Percentiles rank a stretch among this genome's conserved stretches.
Evolutionary conservation across 2,113 vertebrate genomes (phyloP).

Genomic region (Leptocoma aspasia): DNA sequence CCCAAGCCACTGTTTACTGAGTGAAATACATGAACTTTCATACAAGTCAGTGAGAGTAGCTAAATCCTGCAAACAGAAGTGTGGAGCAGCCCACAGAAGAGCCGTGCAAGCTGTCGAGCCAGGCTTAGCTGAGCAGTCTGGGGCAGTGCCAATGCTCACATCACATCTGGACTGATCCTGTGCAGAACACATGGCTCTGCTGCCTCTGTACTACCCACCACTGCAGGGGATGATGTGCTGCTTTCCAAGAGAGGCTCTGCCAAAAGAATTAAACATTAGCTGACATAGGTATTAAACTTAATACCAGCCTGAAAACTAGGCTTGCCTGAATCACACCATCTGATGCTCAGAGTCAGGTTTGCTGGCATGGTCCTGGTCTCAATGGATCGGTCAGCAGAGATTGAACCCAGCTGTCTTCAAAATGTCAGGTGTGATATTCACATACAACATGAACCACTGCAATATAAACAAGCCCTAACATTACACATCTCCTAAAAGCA

Average conservation of each 20-base stretch:
- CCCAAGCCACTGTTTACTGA: not conserved
- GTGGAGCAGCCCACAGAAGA: not conserved
- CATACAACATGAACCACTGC: not conserved
- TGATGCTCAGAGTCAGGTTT: constrained; percentile 28
- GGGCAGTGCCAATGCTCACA: not conserved
- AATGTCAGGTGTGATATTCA: constrained; percentile 40
- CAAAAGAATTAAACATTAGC: constrained; percentile 23
- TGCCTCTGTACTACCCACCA: not conserved
- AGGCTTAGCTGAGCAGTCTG: not conserved
- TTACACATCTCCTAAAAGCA: constrained; percentile 41
- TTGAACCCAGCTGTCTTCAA: constrained; percentile 24
- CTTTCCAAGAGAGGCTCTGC: not conserved
- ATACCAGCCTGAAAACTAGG: not conserved
- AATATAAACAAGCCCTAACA: constrained; percentile 52
- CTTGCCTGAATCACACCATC: constrained; percentile 7
- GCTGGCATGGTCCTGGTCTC: constrained; percentile 11
- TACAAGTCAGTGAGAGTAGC: not conserved
- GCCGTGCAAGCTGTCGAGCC: not conserved
- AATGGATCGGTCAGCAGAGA: constrained; percentile 13
- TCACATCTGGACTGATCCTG: constrained; percentile 10
- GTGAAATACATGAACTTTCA: not conserved
- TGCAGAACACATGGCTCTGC: not conserved
- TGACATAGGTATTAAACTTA: constrained; percentile 8
- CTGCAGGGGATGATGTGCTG: not conserved
- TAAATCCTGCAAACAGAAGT: not conserved